Evolutionary conservation across 2,888 invertebrate genomes (phyloP).

Genomic region (Pseudococcus longispinus): DNA sequence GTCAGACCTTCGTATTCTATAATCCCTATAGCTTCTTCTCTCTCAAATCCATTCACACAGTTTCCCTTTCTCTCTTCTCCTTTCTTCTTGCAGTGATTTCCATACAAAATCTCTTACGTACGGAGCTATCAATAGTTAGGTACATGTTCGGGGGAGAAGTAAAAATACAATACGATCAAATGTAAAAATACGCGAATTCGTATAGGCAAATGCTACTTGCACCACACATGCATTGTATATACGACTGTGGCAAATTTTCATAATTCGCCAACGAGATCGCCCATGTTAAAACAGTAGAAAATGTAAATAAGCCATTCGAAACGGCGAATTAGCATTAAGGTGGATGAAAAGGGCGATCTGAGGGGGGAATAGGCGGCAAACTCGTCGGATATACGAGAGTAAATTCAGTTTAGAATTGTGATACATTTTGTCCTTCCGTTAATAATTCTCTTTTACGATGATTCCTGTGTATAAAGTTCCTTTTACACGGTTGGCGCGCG

Average conservation of each 20-base stretch:
- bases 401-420: constrained; percentile 51
- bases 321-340: constrained; percentile 34
- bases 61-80: neutral
- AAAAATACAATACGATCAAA: no score
- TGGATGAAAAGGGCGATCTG: neutral
- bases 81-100: neutral
- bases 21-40: neutral
- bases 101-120: neutral
- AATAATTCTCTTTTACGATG: constrained; percentile 51
- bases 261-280: neutral
- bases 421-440: constrained; percentile 54
- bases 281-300: constrained; percentile 39
- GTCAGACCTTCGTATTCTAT: neutral
- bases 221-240: no score
- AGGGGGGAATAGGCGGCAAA: neutral
- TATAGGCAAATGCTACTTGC: no score
- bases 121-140: no score
- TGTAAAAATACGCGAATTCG: neutral
- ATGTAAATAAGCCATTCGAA: constrained; percentile 41
- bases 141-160: no score
- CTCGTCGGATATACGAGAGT: constrained; percentile 4
- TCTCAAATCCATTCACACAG: neutral
- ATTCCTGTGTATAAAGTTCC: constrained; percentile 38
- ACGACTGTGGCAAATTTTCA: neutral
- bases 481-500: constrained; percentile 48